Conservation (phyloP, 2,113 vertebrate species). For the Asarcornis scutulata region DNA sequence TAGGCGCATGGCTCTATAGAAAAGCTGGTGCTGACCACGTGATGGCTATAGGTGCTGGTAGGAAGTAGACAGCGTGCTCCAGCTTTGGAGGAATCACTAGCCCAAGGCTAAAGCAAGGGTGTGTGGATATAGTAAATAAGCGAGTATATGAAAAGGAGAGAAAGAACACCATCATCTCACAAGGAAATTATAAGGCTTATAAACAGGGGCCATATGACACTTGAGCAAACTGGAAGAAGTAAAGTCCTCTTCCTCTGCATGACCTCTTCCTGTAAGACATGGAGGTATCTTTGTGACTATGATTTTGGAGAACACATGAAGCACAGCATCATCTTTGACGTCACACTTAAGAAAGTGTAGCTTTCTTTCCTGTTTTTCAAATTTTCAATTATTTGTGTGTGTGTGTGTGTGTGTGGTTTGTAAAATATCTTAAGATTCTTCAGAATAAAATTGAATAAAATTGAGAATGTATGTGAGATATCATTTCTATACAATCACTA, state of each 20-base stretch:
- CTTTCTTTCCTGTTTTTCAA: background rate
- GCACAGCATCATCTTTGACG: background rate
- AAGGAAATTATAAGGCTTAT: background rate
- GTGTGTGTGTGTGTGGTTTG: background rate
- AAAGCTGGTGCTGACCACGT: background rate
- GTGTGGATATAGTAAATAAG: background rate
- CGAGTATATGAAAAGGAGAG: background rate
- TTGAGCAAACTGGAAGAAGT: background rate
- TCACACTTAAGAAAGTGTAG: background rate
- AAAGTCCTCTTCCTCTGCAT: background rate
- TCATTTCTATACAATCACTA: background rate
- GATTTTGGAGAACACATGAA: background rate
- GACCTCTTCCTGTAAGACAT: background rate
- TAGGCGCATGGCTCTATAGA: background rate
- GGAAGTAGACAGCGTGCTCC: background rate
- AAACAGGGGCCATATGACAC: background rate
- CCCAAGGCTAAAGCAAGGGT: background rate
- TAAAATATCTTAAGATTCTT: background rate
- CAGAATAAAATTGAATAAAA: background rate
- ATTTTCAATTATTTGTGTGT: background rate
- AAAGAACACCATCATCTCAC: background rate
- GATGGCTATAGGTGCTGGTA: background rate
- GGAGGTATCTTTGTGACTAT: background rate
- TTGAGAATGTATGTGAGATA: background rate
- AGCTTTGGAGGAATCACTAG: fast-evolving